phyloP scores from a whole-genome alignment of 1,140 invertebrate species.

The Drosophila sp. region DNA sequence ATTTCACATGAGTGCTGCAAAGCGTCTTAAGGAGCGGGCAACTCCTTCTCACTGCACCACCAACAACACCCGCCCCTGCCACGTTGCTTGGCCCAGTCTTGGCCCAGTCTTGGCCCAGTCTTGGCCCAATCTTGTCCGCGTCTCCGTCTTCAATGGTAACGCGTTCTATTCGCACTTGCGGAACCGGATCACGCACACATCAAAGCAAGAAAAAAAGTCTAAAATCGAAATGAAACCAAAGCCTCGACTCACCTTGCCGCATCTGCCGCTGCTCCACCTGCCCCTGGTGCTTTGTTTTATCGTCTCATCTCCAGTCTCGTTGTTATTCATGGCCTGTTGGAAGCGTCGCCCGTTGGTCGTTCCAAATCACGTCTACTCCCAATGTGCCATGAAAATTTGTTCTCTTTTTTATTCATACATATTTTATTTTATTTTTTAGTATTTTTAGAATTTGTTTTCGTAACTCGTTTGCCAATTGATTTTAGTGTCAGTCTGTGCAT shows the following conservation, averaged over 20 bases:
- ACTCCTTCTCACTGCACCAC: background rate
- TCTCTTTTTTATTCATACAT: conserved; percentile 11
- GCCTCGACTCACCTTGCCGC: conserved; percentile 7
- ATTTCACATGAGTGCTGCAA: conserved; percentile 60
- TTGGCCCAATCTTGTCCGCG: no score
- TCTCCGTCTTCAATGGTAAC: background rate
- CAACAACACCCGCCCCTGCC: background rate
- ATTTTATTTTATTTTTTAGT: conserved; percentile 26
- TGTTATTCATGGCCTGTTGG: conserved; percentile 55
- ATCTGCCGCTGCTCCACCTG: background rate
- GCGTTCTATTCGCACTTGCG: conserved; percentile 46
- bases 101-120: no score
- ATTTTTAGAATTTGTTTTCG: conserved; percentile 53
- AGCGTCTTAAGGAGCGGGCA: background rate
- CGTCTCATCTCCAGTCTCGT: conserved; percentile 11
- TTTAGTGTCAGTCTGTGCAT: conserved; percentile 23
- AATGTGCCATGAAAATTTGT: conserved; percentile 32
- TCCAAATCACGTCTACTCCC: conserved; percentile 59
- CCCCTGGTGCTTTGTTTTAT: background rate
- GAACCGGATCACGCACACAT: conserved; percentile 44
- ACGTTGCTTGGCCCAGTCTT: background rate
- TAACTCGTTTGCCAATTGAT: conserved; percentile 63
- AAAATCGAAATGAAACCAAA: conserved; percentile 47
- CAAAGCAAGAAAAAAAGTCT: conserved; percentile 31
- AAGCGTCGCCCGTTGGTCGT: conserved; percentile 23